Evolutionary conservation across 2,797 vertebrate species (phyloP), one percentile per base, ranked within the genome.

Genomic region (Crax fasciolata): DNA sequence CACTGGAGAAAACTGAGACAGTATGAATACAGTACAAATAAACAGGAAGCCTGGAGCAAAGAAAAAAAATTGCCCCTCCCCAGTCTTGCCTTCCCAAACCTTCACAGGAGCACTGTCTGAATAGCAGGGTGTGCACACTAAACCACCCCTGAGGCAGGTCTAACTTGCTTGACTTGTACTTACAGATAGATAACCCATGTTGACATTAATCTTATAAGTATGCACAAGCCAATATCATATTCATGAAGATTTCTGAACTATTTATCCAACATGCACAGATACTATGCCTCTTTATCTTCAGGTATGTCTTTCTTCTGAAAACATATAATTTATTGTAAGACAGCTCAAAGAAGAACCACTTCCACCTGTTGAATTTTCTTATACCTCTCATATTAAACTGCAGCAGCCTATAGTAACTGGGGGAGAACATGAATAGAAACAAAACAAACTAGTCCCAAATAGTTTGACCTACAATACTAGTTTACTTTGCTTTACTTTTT

Each of bases 151-250:
- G 25, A 81, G 70, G 82, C 84, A 86, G 14, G 43, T 77, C 71
- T 89, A 83, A 89, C 61, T 77, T 90, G 76, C 66, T 55, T 91
- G 63, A 88, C 76, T 91, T 84, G 49, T 57, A 81, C 65, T 66
- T 92, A 72, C 32, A 32, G 68, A 89, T 10, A 90, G 61, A 77
- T 83, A 96, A 92, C 84, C 81, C 4, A 0, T 58, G 81, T 7
- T 94, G 89, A 85, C 75, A 72, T 27, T 92, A 72, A 94, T 94
- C 85, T 87, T 71, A 0, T 28, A 90, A 87, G 52, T 68, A 96
- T 74, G 81, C n/a, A 77, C 0, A 0, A 68, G 70, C 11, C 51
- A 93, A 13, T 89, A 94, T 57, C 54, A 35, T 67, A 85, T 82
- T 91, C 73, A 74, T 71, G 74, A 55, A 92, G 38, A 90, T 84